Evolutionary conservation across 2,888 invertebrate genomes (phyloP), one percentile per base, ranked within the genome.

Genomic region (Ophion slaviceki): DNA sequence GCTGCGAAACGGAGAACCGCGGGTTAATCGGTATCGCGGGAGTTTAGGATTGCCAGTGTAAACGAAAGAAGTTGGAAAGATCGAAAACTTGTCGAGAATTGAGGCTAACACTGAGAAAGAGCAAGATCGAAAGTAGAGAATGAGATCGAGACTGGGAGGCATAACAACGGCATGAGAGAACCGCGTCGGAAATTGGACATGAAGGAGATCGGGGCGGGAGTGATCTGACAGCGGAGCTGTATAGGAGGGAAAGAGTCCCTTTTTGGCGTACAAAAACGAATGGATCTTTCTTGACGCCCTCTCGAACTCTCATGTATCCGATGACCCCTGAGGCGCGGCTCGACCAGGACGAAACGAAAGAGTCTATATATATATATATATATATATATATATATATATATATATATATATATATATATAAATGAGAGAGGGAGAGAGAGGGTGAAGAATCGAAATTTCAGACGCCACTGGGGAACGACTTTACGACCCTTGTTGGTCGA

Each of bases 1-100:
- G 82, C 82, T 80, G 85, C 81, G 86, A 88, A 88, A 87, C 87
- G 85, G 85, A 86, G 85, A 89, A 89, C 86, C 86, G 80, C 81
- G 72, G 84, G 71, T 89, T 90, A 85, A 90, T 90, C 84, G 87
- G 85, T 68, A 80, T 57, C 84, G 68, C 59, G 84, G 81, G 85
- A 84, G 68, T 80, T 84, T 70, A 61, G 45, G 72, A 80, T 82
- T 71, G 79, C 66, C 47, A n/a, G 28, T 71, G 72, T 61, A 66
- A 74, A 78, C 80, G 67, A 64, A 72, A 79, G 47, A 68, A 45
- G 59, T 17, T 45, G 87, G 77, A 10, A 47, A 53, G 70, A 71
- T 75, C 80, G 75, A 67, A 59, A 57, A 61, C 61, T 67, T 28
- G 76, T 64, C 17, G 14, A 36, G 36, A 36, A 32, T 47, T 17